Conservation (phyloP, 2,888 invertebrate species). For the Parthenolecanium corni region DNA sequence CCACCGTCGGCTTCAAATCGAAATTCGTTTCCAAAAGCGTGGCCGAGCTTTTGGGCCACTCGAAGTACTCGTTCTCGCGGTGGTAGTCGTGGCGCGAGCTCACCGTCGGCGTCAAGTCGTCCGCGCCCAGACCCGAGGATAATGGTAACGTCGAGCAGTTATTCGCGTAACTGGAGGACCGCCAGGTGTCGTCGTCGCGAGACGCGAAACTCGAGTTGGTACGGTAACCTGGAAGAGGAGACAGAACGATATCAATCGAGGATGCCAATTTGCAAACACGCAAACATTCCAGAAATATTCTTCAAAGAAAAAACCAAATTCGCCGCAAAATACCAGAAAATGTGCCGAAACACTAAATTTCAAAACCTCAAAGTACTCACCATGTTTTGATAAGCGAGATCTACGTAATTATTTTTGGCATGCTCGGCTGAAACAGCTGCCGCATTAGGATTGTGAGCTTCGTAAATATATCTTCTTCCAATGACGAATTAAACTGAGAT, state of each 20-base stretch:
- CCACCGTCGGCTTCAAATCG: conserved; percentile 37
- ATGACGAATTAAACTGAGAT: conserved; percentile 71
- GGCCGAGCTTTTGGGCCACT: conserved; percentile 42
- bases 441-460: conserved; percentile 56
- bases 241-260: background rate
- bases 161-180: conserved; percentile 44
- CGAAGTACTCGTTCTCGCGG: conserved; percentile 36
- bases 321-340: too few species aligned
- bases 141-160: conserved; percentile 65
- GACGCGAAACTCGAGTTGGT: conserved; percentile 72
- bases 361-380: conserved; percentile 29
- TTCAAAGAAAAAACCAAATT: too few species aligned
- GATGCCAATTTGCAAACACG: too few species aligned
- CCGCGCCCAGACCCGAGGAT: conserved; percentile 39
- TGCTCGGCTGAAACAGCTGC: conserved; percentile 35
- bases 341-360: too few species aligned
- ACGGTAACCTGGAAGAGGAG: conserved; percentile 47
- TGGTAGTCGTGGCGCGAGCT: conserved; percentile 32
- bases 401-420: conserved; percentile 44
- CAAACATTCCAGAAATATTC: too few species aligned
- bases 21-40: conserved; percentile 45
- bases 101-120: conserved; percentile 12
- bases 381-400: conserved; percentile 74
- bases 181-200: conserved; percentile 49
- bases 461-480: conserved; percentile 73